A percentile compares a stretch with the other conserved stretches of the same genome.
phyloP scores from a whole-genome alignment of 2,797 vertebrate genomes.

The Myotis daubentonii region DNA sequence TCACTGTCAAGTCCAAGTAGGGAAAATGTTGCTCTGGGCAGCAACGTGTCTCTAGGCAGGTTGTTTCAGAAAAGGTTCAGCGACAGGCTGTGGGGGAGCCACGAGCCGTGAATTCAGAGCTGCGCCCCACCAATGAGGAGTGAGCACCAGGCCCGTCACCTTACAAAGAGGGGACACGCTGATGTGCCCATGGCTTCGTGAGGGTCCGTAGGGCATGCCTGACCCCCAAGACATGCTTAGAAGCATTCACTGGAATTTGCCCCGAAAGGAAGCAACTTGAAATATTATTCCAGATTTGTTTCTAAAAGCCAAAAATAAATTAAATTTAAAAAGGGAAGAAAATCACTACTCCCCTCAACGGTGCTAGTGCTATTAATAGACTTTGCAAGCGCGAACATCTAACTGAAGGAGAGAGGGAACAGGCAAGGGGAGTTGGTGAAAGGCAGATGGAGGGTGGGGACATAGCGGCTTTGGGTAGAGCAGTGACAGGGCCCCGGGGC shows the following conservation, averaged over 20 bases:
- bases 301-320: slow-evolving; percentile 55
- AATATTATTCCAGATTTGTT: slow-evolving; percentile 56
- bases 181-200: not conserved
- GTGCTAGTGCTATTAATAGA: slow-evolving; percentile 61
- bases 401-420: not conserved
- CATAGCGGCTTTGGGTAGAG: not conserved
- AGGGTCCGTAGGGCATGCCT: not conserved
- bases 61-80: not conserved
- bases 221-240: not conserved
- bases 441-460: not conserved
- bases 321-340: slow-evolving; percentile 27
- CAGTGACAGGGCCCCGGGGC: slow-evolving; percentile 28
- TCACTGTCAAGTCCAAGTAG: not conserved
- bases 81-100: not conserved
- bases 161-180: not conserved
- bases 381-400: slow-evolving; percentile 25
- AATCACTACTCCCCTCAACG: not conserved
- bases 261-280: slow-evolving; percentile 37
- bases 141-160: not conserved
- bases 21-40: not conserved
- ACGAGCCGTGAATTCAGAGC: not conserved
- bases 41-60: not conserved
- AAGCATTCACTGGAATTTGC: not conserved
- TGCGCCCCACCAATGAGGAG: rapidly evolving
- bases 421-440: not conserved